These are phyloP conservation scores for Hydraecia micacea DNA, from an alignment of 2,888 invertebrate species.

Conservation along the genomic window DNA sequence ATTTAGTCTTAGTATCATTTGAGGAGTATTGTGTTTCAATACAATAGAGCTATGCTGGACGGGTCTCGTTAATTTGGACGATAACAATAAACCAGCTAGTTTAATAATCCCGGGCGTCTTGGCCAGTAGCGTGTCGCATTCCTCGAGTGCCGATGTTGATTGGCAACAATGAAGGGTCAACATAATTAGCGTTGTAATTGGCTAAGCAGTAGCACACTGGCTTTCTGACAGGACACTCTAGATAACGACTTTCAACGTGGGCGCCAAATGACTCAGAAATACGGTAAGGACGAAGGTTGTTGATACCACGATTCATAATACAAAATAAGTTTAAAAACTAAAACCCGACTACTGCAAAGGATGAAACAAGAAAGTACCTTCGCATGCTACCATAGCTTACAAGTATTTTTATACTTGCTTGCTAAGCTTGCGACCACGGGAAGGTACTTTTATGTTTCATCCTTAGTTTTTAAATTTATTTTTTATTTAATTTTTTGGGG, in stretches of 20 bases:
- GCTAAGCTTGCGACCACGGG: too few species aligned
- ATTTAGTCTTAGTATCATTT: slow-evolving; percentile 46
- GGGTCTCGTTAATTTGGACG: slow-evolving; percentile 68
- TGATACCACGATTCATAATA: slow-evolving; percentile 10
- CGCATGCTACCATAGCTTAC: too few species aligned
- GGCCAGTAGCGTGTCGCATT: slow-evolving; percentile 74
- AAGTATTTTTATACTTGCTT: too few species aligned
- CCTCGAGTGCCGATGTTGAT: slow-evolving; percentile 76
- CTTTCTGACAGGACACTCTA: slow-evolving; percentile 33
- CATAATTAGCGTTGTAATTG: slow-evolving; percentile 72
- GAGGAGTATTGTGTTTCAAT: slow-evolving; percentile 37
- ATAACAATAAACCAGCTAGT: slow-evolving; percentile 69
- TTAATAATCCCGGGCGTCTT: slow-evolving; percentile 70
- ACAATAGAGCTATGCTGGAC: slow-evolving; percentile 42
- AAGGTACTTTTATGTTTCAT: too few species aligned
- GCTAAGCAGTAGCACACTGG: slow-evolving; percentile 47
- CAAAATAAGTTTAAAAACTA: background rate
- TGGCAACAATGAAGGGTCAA: slow-evolving; percentile 80
- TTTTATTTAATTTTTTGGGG: too few species aligned
- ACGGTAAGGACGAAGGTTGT: slow-evolving; percentile 23
- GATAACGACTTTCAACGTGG: slow-evolving; percentile 54
- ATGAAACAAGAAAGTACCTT: too few species aligned
- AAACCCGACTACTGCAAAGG: too few species aligned
- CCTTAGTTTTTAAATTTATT: too few species aligned
- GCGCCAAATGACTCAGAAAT: slow-evolving; percentile 52